Evolutionary conservation across 1,140 invertebrate species (phyloP).

Genomic region (Leptestheria dahalacensis): DNA sequence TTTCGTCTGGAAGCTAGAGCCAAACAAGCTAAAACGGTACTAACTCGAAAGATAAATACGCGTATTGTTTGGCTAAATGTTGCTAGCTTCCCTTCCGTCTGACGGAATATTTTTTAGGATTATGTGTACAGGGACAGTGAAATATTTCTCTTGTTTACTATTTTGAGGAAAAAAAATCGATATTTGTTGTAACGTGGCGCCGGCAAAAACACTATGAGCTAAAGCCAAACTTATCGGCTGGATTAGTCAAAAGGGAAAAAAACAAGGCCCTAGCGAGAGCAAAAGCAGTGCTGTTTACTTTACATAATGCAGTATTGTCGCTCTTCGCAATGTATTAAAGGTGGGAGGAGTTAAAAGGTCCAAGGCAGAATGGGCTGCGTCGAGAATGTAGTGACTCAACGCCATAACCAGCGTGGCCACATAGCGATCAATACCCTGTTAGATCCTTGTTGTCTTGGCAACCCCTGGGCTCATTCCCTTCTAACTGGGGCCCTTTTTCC

Average conservation of each 20-base stretch:
- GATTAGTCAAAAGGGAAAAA: background rate
- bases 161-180: too few relatives aligned
- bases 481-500: background rate
- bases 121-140: too few relatives aligned
- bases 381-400: background rate
- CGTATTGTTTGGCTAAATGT: too few relatives aligned
- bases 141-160: too few relatives aligned
- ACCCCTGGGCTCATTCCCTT: background rate
- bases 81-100: too few relatives aligned
- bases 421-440: slow-evolving; percentile 11
- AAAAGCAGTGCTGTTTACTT: background rate
- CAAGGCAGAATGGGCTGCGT: background rate
- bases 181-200: too few relatives aligned
- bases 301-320: background rate
- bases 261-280: background rate
- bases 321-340: background rate
- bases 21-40: too few relatives aligned
- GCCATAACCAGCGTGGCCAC: background rate
- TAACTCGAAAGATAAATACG: too few relatives aligned
- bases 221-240: too few relatives aligned
- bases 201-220: too few relatives aligned
- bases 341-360: background rate
- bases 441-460: slow-evolving; percentile 14
- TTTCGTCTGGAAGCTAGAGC: too few relatives aligned
- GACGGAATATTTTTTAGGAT: too few relatives aligned